Evolutionary conservation across 2,113 vertebrate species (phyloP).

Genomic region (Corythoichthys intestinalis): DNA sequence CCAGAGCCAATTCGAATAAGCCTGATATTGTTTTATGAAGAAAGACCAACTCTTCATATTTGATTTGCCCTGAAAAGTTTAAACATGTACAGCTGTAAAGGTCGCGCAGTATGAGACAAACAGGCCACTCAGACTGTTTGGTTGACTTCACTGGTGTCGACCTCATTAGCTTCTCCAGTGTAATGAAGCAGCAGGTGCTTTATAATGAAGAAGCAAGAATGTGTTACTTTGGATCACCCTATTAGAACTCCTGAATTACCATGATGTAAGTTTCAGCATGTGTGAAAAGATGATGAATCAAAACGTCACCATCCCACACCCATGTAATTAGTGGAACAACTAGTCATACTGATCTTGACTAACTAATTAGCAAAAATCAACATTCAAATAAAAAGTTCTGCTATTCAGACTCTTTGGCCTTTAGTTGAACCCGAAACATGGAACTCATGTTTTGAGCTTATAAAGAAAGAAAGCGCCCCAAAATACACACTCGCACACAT

Average conservation of each 20-base stretch:
- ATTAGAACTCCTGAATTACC: not conserved
- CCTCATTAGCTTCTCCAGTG: conserved; percentile 10
- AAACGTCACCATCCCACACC: not conserved
- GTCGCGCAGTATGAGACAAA: not conserved
- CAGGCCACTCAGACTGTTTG: not conserved
- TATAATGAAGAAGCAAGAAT: not conserved
- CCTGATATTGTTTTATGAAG: no score
- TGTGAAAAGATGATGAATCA: not conserved
- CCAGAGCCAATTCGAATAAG: no score
- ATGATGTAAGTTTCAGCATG: not conserved
- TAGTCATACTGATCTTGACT: conserved; percentile 2
- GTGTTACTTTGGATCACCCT: conserved; percentile 9
- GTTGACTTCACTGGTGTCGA: not conserved
- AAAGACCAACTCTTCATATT: no score
- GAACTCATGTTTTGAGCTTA: conserved; percentile 61
- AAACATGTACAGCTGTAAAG: no score
- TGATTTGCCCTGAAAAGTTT: no score
- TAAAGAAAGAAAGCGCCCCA: conserved; percentile 38
- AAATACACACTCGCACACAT: conserved; percentile 26
- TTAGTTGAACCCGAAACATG: conserved; percentile 58
- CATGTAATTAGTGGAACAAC: conserved; percentile 16
- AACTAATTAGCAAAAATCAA: conserved; percentile 25
- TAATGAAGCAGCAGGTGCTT: not conserved
- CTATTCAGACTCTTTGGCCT: conserved; percentile 53
- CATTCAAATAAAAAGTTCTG: conserved; percentile 49